Base-by-base conservation (phyloP, 2,888 invertebrate genomes). In the Aspidiotus rigidus region DNA sequence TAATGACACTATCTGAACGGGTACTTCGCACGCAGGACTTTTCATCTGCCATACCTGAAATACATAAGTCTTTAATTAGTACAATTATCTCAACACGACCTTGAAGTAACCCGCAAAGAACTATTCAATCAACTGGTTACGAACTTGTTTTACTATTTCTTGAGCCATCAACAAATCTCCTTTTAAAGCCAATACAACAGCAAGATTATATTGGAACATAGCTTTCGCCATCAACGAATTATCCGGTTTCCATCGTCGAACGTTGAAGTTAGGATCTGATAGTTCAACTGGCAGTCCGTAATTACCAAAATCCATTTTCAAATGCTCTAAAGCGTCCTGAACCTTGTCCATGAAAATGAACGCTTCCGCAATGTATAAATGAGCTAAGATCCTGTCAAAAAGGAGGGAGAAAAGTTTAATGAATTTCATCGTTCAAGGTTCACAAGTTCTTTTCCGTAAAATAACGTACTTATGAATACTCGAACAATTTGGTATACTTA, bases 321-420 rank as follows among this genome's bases (percentile, higher is more conserved):
- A 80, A 78, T 91, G 87, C 70, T 89, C 86, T 11, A 92, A 83
- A 1, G 94, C 94, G 78, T 94, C 93, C 0, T 85, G 81, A 73
- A 92, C 85, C 79, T 86, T 85, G 76, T 94, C 90, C 76, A 91
- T 80, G 74, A 88, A 84, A 66, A 94, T 86, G 11, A 92, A 80
- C 40, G 93, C 88, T 79, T 96, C 94, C 0, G 93, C 93, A 64
- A 90, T 88, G 78, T 96, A 96, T 74, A 95, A 83, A 78, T 92
- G 90, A 0, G 87, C 93, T 75, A 95, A 81, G 74, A 91, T 84
- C 77, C 89, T 88, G 73, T 17, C 75, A 76, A 73, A 39, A 73
- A 70, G 64, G 69, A 63, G n/a, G 1, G 11, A 56, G 13, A 44
- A 17, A 42, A 16, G 10, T 55, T 53, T 56, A 40, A 2, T 53